These are phyloP conservation scores for Pteropus alecto DNA, from an alignment of 2,113 vertebrate genomes.

Conservation along the genomic window DNA sequence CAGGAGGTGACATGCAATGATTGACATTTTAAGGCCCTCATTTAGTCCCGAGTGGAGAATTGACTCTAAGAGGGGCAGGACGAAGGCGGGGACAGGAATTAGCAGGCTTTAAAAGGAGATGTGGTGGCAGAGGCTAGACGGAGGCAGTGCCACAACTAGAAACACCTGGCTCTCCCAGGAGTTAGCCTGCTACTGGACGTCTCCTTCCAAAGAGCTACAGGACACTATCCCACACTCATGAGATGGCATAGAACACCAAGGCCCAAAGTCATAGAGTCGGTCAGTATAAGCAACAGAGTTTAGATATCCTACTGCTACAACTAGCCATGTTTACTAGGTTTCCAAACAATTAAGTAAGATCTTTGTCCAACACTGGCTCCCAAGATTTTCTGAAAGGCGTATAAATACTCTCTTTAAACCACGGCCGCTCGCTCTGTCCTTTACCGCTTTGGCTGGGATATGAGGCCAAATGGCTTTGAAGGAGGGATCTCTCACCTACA, in stretches of 20 bases:
- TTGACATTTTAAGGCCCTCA: background rate
- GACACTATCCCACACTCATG: background rate
- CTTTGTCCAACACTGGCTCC: background rate
- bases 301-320: background rate
- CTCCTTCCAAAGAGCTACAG: background rate
- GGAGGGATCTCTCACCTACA: background rate
- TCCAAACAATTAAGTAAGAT: background rate
- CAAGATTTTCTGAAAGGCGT: background rate
- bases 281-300: background rate
- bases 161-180: background rate
- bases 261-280: background rate
- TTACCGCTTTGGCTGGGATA: background rate
- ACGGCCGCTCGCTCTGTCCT: background rate
- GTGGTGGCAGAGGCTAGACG: background rate
- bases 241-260: background rate
- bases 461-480: background rate
- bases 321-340: background rate
- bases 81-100: background rate
- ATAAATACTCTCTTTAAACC: background rate
- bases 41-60: background rate
- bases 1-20: background rate
- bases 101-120: background rate
- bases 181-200: background rate
- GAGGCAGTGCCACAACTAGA: background rate
- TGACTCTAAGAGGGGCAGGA: background rate